Conservation (phyloP, 2,888 invertebrate genomes). For the Bellardia bayeri region DNA sequence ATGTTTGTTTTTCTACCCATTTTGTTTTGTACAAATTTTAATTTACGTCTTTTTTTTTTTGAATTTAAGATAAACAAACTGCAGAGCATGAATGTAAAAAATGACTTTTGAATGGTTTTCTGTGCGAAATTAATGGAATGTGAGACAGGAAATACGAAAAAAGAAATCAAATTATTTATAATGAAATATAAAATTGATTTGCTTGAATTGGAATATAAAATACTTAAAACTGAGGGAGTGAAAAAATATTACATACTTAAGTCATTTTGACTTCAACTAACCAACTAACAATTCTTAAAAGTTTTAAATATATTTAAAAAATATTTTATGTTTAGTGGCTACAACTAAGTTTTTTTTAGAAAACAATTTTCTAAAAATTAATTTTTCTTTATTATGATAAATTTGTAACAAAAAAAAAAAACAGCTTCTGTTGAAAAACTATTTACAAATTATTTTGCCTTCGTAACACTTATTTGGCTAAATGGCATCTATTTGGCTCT, state of each 20-base stretch:
- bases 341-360: too few relatives aligned
- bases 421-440: not conserved
- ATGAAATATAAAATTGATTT: not conserved
- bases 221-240: too few relatives aligned
- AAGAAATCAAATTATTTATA: constrained; percentile 13
- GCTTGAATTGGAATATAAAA: not conserved
- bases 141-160: not conserved
- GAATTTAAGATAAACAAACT: not conserved
- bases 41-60: not conserved
- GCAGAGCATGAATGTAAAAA: not conserved
- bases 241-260: too few relatives aligned
- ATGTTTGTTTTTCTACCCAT: constrained; percentile 17
- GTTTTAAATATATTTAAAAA: too few relatives aligned
- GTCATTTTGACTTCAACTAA: too few relatives aligned
- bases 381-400: not conserved
- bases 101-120: not conserved
- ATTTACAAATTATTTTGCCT: not conserved
- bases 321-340: too few relatives aligned
- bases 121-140: not conserved
- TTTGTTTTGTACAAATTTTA: not conserved
- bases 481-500: not conserved
- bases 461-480: not conserved
- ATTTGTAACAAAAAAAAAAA: not conserved
- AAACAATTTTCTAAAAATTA: not conserved
- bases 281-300: too few relatives aligned